Conservation (phyloP, 2,113 vertebrate genomes). For the Murina feae region DNA sequence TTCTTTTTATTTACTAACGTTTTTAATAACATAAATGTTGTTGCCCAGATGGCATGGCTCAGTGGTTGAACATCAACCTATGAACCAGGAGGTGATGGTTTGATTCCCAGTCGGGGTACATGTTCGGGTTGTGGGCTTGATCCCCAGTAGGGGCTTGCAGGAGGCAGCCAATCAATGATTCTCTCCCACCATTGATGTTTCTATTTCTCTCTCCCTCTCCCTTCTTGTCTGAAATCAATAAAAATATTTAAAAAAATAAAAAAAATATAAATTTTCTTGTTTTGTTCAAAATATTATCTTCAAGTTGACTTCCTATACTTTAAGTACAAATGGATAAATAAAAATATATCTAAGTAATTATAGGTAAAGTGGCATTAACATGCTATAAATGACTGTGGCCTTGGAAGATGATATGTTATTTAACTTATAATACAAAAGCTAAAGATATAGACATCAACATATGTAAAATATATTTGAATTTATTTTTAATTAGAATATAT, state of each 20-base stretch:
- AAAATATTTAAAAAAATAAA: too few species aligned
- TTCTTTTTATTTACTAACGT: not conserved
- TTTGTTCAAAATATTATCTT: not conserved
- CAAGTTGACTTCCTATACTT: not conserved
- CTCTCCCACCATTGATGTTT: too few species aligned
- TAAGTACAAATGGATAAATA: not conserved
- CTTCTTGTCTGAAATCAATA: too few species aligned
- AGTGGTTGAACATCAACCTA: too few species aligned
- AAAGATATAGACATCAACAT: not conserved
- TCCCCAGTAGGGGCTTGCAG: too few species aligned
- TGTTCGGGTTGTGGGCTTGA: too few species aligned
- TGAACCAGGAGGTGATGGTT: too few species aligned
- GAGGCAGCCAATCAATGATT: too few species aligned
- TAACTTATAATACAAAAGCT: not conserved
- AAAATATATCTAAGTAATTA: not conserved
- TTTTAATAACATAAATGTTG: not conserved
- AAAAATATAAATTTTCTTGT: not conserved
- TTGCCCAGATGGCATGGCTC: too few species aligned
- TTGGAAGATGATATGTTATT: not conserved
- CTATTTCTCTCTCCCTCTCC: too few species aligned
- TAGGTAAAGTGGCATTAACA: not conserved
- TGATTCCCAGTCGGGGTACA: too few species aligned
- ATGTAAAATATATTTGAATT: conserved; percentile 25
- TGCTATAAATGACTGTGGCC: not conserved
- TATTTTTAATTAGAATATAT: conserved; percentile 41